phyloP scores from a whole-genome alignment of 2,797 vertebrate genomes.

The Cephalopachus bancanus region DNA sequence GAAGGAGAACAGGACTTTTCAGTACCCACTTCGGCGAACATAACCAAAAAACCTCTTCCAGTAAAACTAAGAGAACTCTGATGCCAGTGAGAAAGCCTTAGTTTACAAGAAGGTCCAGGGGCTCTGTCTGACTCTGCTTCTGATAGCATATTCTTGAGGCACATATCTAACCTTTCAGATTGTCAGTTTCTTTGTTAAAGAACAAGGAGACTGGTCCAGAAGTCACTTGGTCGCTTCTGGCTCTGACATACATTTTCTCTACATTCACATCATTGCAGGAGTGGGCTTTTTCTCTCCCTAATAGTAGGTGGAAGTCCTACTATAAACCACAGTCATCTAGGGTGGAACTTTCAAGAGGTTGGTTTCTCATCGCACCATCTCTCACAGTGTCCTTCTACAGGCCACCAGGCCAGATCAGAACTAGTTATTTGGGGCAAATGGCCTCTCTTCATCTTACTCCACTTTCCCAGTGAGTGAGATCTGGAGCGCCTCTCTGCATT shows the following conservation, averaged over 20 bases:
- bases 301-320: not conserved
- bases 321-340: not conserved
- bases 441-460: not conserved
- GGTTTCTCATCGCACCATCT: not conserved
- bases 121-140: not conserved
- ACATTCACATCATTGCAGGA: not conserved
- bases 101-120: not conserved
- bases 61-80: not conserved
- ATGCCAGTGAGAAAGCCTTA: not conserved
- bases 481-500: not conserved
- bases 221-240: not conserved
- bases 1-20: not conserved
- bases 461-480: not conserved
- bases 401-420: not conserved
- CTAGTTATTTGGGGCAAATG: not conserved
- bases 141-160: not conserved
- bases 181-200: not conserved
- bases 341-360: not conserved
- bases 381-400: not conserved
- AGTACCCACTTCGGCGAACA: not conserved
- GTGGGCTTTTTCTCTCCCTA: not conserved
- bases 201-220: not conserved
- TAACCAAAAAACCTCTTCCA: not conserved
- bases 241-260: not conserved
- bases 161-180: not conserved